phyloP scores from a whole-genome alignment of 2,888 invertebrate species.

The Drosophila subsilvestris region DNA sequence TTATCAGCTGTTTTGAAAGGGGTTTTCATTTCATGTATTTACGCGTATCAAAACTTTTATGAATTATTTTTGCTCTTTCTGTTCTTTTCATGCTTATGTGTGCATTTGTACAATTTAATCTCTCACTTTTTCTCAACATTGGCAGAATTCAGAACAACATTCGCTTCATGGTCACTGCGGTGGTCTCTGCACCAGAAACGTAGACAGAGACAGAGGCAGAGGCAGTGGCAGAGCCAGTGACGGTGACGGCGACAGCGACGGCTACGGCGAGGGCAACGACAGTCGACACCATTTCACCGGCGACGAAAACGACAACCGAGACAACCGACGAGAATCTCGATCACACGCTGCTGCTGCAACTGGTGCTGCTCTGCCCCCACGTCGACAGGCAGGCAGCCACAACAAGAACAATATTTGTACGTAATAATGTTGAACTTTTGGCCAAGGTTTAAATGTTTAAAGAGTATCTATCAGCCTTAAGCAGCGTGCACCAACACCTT shows the following conservation, averaged over 20 bases:
- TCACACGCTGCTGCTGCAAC: constrained; percentile 41
- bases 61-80: constrained; percentile 35
- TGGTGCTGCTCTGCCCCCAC: constrained; percentile 6
- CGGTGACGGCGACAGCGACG: constrained; percentile 3
- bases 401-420: constrained; percentile 15
- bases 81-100: constrained; percentile 22
- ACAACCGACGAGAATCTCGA: constrained; percentile 30
- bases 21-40: not conserved
- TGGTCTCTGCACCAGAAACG: constrained; percentile 58
- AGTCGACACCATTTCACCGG: constrained; percentile 50
- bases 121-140: constrained; percentile 54
- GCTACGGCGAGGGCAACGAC: constrained; percentile 20
- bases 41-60: constrained; percentile 6
- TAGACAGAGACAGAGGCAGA: constrained; percentile 7
- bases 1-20: constrained; percentile 9
- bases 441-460: not conserved
- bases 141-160: constrained; percentile 63
- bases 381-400: constrained; percentile 14
- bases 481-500: constrained; percentile 1
- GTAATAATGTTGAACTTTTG: not conserved
- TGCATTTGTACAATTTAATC: not conserved
- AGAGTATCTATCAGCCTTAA: not conserved
- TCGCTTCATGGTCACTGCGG: constrained; percentile 71
- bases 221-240: constrained; percentile 11
- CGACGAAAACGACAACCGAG: constrained; percentile 22